phyloP scores from a whole-genome alignment of 2,113 vertebrate species.

The Phrynosoma platyrhinos region DNA sequence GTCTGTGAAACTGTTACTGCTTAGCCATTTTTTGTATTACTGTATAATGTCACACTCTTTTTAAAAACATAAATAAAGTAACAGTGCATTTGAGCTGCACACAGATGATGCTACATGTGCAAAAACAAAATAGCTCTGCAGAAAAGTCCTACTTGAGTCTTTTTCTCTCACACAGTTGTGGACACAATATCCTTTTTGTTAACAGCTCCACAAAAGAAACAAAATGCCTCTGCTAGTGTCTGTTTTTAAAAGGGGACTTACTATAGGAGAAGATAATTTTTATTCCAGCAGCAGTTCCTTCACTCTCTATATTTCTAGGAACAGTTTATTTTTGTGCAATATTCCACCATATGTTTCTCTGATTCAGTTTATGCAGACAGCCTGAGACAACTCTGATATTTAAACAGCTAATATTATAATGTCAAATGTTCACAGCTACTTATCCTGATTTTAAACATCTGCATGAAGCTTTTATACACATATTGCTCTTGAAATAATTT shows the following conservation, averaged over 20 bases:
- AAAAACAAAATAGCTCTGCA: conserved; percentile 43
- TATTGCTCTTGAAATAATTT: conserved; percentile 26
- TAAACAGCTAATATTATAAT: conserved; percentile 46
- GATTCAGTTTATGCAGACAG: conserved; percentile 12
- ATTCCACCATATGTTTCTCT: conserved; percentile 44
- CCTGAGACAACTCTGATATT: conserved; percentile 25
- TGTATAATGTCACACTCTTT: conserved; percentile 53
- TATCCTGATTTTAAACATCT: conserved; percentile 50
- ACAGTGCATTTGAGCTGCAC: conserved; percentile 53
- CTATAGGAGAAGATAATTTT: conserved; percentile 53
- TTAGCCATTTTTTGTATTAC: conserved; percentile 38
- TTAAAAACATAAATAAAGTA: conserved; percentile 48
- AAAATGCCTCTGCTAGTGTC: conserved; percentile 42
- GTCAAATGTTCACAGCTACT: conserved; percentile 28
- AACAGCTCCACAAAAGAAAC: conserved; percentile 57
- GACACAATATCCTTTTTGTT: conserved; percentile 64
- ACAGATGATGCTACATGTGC: conserved; percentile 34
- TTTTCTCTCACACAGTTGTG: conserved; percentile 42
- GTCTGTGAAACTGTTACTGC: neutral
- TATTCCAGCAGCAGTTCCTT: conserved; percentile 54
- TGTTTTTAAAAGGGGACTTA: conserved; percentile 46
- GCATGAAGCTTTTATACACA: conserved; percentile 37
- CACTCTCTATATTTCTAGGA: conserved; percentile 55
- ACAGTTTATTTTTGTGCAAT: conserved; percentile 67
- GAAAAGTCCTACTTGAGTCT: conserved; percentile 46